phyloP scores from a whole-genome alignment of 2,113 vertebrate genomes.

The Rhabdornis inornatus region DNA sequence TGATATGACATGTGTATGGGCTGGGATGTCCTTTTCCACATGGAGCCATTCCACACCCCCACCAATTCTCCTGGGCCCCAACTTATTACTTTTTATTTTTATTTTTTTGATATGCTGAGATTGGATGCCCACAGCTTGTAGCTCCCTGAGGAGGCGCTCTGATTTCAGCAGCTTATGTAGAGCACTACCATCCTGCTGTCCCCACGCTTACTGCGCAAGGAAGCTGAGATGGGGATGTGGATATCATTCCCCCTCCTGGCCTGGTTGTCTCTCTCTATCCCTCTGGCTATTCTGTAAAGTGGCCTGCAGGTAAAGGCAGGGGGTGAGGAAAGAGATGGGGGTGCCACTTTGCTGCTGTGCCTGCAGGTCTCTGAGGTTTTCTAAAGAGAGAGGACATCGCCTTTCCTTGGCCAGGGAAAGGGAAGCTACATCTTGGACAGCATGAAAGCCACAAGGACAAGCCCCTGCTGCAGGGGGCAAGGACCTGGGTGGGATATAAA shows the following conservation, averaged over 20 bases:
- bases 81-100: neutral
- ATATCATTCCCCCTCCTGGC: neutral
- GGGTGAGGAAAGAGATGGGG: neutral
- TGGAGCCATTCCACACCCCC: neutral
- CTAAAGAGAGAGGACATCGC: neutral
- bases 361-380: neutral
- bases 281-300: neutral
- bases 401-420: neutral
- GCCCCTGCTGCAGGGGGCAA: neutral
- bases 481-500: neutral
- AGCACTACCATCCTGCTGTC: neutral
- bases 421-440: neutral
- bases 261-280: neutral
- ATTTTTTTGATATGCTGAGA: neutral
- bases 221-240: neutral
- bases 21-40: neutral
- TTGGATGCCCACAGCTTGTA: conserved; percentile 15
- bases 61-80: neutral
- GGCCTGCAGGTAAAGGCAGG: neutral
- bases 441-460: neutral
- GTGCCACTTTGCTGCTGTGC: neutral
- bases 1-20: neutral
- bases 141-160: conserved; percentile 29
- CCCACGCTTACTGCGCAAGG: neutral
- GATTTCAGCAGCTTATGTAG: conserved; percentile 24